These are phyloP conservation scores for Halcyon senegalensis DNA, from an alignment of 2,113 vertebrate species.

Conservation along the genomic window DNA sequence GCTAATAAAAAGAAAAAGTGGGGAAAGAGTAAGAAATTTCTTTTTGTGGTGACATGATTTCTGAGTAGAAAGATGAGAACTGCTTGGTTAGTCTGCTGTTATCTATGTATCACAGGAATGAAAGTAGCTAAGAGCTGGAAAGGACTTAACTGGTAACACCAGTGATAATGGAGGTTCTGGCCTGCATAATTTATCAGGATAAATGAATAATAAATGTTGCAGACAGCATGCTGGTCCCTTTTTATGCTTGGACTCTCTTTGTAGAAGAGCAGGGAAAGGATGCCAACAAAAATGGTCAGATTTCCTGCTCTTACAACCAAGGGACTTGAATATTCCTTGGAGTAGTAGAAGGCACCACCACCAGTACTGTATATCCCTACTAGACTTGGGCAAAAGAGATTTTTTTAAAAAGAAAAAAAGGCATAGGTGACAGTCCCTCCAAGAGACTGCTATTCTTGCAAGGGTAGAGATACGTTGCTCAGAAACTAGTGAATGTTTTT, in stretches of 20 bases:
- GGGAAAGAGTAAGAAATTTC: neutral
- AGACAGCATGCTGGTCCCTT: neutral
- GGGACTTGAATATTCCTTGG: neutral
- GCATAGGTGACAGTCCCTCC: neutral
- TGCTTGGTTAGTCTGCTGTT: neutral
- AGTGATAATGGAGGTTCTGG: neutral
- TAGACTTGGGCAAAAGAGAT: neutral
- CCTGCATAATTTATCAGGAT: constrained; percentile 33
- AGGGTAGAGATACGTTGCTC: no score
- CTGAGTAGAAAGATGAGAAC: neutral
- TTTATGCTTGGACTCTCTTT: neutral
- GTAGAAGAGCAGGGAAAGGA: neutral
- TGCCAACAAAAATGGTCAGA: neutral
- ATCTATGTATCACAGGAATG: neutral
- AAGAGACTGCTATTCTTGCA: neutral
- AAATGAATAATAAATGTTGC: neutral
- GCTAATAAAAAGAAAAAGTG: neutral
- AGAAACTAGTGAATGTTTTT: neutral
- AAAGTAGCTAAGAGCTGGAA: neutral
- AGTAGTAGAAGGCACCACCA: neutral
- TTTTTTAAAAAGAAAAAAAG: neutral
- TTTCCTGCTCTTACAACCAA: neutral
- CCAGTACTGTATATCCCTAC: neutral
- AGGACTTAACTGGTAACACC: neutral
- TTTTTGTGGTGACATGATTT: neutral